Base-by-base conservation (phyloP, 2,888 invertebrate species). In the Mycogona germanica region DNA sequence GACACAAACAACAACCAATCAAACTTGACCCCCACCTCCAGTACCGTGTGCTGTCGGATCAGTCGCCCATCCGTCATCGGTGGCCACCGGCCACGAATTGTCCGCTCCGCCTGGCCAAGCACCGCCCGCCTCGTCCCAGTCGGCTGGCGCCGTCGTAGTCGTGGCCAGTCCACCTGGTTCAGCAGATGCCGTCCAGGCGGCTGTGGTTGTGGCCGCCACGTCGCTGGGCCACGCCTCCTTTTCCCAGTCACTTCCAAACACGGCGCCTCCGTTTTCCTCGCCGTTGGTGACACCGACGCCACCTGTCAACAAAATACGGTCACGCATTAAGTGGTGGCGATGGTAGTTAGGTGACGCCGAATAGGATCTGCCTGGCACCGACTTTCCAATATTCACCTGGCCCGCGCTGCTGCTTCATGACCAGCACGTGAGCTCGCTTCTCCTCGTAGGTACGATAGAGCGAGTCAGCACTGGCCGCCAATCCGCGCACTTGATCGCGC, bases 381-480 rank as follows among this genome's bases (percentile, higher is more conserved):
- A n/a, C n/a, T n/a, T n/a, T n/a, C n/a, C n/a, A n/a, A n/a, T n/a
- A n/a, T n/a, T n/a, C 29, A 9, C 19, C 19, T 14, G 32, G 12
- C 9, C 47, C 47, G 26, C 29, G 40, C 41, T 58, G 21, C 26
- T 56, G 59, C 30, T 58, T 57, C 9, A 61, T 50, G 25, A 50
- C 55, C 9, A 61, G 37, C 23, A 65, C 64, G 55, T 60, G 56
- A n/a, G 72, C 73, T 55, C 77, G 75, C 62, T 80, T 80, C 58
- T 78, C 77, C 63, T 84, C 83, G 65, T 87, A 88, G 46, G 73
- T 74, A n/a, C 70, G 64, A 63, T 80, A 81, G 17, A 82, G 70
- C 51, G 74, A 74, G 64, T 80, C 78, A 64, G 82, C 87, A 65
- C 85, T 84, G 40, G 74, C 74, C 1, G 81, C 73, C 28, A 88